These are phyloP conservation scores for Reticulitermes lucifugus DNA, from an alignment of 2,888 invertebrate species.

Conservation along the genomic window DNA sequence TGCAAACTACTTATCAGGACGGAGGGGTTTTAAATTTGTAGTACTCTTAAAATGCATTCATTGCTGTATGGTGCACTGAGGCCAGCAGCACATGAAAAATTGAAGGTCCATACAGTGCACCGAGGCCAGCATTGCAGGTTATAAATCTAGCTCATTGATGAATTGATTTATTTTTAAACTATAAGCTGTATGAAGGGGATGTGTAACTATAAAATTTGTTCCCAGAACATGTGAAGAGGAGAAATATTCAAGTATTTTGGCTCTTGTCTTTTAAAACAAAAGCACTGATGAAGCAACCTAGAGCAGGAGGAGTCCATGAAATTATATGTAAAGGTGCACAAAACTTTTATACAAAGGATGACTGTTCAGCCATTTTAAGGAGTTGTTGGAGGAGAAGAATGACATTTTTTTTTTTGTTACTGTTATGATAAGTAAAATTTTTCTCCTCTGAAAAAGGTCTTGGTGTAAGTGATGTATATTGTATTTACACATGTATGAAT, in stretches of 20 bases:
- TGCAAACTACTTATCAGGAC: too few relatives aligned
- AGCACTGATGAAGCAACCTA: conserved; percentile 21
- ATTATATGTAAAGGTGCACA: conserved; percentile 30
- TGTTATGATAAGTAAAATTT: conserved; percentile 16
- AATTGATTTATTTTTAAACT: too few relatives aligned
- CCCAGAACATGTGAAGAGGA: neutral
- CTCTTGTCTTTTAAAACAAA: neutral
- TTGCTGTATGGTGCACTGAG: too few relatives aligned
- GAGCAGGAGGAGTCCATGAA: conserved; percentile 8
- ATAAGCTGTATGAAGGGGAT: too few relatives aligned
- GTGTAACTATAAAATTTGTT: neutral
- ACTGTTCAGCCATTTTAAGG: neutral
- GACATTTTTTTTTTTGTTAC: neutral
- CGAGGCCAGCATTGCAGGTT: too few relatives aligned
- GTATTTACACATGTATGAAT: conserved; percentile 33
- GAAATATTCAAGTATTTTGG: neutral
- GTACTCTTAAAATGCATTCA: too few relatives aligned
- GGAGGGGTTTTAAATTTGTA: too few relatives aligned
- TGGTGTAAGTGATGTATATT: conserved; percentile 27
- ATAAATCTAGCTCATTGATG: too few relatives aligned
- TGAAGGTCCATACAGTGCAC: too few relatives aligned
- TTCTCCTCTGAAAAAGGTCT: conserved; percentile 27
- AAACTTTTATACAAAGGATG: conserved; percentile 35
- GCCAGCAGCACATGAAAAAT: too few relatives aligned
- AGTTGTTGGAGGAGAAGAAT: conserved; percentile 22